Evolutionary conservation across 2,888 invertebrate species (phyloP), one percentile per base, ranked within the genome.

Genomic region (Pristionchus arcanus): DNA sequence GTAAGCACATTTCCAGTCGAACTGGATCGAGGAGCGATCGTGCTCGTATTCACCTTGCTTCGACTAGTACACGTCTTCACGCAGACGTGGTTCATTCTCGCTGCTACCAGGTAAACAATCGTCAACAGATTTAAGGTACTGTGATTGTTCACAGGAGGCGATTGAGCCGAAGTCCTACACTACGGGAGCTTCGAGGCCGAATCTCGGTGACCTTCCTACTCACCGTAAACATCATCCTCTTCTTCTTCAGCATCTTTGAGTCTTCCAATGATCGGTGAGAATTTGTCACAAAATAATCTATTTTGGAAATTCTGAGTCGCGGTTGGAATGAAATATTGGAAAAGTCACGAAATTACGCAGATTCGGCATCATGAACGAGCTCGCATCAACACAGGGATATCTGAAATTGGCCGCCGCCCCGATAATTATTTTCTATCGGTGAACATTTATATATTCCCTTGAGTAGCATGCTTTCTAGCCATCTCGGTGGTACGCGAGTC

Each of bases 71-170:
- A 87, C 21, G 87, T 87, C 31, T 25, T 71, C 28, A 13, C 71
- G 1, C 87, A 87, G 53, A 87, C 87, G 7, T 87, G 68, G 87
- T 87, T 87, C 87, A 87, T 87, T 5, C 55, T 87, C 4, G 19
- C 21, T 0, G 37, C 87, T 1, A 25, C 15, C 16, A 53, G 34
- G 87, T 87, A 28, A n/a, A 9, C 13, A n/a, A 71, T 42, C 25
- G 9, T n/a, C 15, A 5, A 13, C n/a, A 19, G 7, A 1, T n/a
- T 5, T 7, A n/a, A 49, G 9, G 16, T n/a, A 3, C 13, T 81
- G 19, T 81, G 11, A 49, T 49, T 55, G 42, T 77, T 34, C 19
- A 1, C 55, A 86, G 66, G 15, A 1, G 4, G 86, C 25, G n/a
- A 21, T 25, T 86, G 11, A 28, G n/a, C 1, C 13, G 11, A 7